These are phyloP conservation scores for Jaculus jaculus DNA, from an alignment of 2,113 vertebrate species.

Conservation along the genomic window DNA sequence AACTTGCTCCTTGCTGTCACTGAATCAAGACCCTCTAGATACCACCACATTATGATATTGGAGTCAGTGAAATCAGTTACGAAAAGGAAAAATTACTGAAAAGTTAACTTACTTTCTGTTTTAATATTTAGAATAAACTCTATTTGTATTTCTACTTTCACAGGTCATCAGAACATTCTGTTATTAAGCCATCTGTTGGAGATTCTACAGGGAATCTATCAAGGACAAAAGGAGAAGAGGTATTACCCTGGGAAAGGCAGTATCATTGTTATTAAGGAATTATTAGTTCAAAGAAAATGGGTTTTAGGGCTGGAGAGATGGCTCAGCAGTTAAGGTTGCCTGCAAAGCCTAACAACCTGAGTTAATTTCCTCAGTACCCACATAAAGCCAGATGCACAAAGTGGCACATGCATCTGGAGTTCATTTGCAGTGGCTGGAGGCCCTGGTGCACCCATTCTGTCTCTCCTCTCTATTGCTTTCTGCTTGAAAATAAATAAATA, in stretches of 20 bases:
- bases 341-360: too few species aligned
- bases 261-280: constrained; percentile 47
- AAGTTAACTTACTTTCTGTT: constrained; percentile 37
- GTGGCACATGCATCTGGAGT: too few species aligned
- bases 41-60: not conserved
- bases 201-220: constrained; percentile 81
- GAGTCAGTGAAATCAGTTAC: not conserved
- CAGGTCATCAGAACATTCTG: constrained; percentile 81
- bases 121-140: constrained; percentile 59
- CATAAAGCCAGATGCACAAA: too few species aligned
- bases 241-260: constrained; percentile 66
- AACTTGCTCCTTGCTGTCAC: not conserved
- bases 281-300: constrained; percentile 48
- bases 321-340: too few species aligned
- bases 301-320: not conserved
- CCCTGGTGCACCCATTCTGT: too few species aligned
- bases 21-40: not conserved
- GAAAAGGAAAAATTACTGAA: constrained; percentile 50
- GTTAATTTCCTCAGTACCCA: too few species aligned
- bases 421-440: too few species aligned
- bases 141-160: constrained; percentile 64
- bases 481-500: too few species aligned
- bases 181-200: constrained; percentile 79
- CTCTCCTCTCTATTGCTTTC: too few species aligned
- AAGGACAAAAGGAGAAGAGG: constrained; percentile 85